Evolutionary conservation across 2,113 vertebrate genomes (phyloP).

Genomic region (Petromus typicus): DNA sequence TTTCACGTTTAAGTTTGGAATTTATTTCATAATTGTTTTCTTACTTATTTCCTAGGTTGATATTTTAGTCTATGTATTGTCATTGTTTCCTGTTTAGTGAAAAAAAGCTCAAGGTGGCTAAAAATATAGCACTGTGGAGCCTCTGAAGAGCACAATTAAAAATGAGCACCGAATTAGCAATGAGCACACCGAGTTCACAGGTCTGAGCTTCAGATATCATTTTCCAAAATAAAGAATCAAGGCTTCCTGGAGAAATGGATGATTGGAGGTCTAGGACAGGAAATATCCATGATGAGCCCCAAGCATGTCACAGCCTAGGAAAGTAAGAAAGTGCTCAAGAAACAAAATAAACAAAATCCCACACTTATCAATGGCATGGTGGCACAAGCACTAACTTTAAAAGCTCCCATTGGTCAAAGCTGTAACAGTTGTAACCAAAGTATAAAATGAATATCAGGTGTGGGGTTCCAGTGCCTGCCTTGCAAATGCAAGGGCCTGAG

Average conservation of each 20-base stretch:
- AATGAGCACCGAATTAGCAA: neutral
- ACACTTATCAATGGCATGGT: neutral
- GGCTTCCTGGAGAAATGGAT: neutral
- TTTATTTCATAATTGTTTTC: neutral
- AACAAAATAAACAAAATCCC: neutral
- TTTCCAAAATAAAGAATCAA: neutral
- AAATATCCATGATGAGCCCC: neutral
- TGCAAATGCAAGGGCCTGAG: no score
- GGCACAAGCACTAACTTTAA: neutral
- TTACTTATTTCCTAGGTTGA: neutral
- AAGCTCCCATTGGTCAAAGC: neutral
- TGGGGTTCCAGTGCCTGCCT: no score
- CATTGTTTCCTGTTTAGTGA: neutral
- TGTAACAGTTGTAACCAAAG: neutral
- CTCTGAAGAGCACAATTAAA: neutral
- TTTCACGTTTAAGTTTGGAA: neutral
- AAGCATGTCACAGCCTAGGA: neutral
- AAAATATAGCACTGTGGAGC: neutral
- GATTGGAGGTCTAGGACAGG: neutral
- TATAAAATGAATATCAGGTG: neutral
- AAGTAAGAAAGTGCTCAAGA: neutral
- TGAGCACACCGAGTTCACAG: neutral
- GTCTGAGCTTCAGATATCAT: neutral
- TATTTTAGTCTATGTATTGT: neutral
- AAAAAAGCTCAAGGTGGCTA: neutral